Conservation (phyloP, 2,113 vertebrate genomes). For the Lepisosteus oculatus region DNA sequence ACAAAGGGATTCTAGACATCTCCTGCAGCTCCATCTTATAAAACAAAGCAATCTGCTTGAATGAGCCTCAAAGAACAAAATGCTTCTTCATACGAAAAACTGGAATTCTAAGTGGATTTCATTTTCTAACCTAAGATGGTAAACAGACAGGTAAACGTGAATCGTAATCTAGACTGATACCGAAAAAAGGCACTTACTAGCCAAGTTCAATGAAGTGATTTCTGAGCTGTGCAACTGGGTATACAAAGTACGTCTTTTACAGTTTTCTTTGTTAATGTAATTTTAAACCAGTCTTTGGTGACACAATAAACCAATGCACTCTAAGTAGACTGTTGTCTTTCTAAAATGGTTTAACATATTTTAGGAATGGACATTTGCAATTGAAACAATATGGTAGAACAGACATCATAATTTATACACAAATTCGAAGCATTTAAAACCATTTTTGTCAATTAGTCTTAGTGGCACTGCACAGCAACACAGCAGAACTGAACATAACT, state of each 20-base stretch:
- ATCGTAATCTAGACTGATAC: conserved; percentile 41
- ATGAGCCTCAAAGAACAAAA: neutral
- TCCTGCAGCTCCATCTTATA: neutral
- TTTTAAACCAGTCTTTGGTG: too few species aligned
- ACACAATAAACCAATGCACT: too few species aligned
- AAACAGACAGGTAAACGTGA: conserved; percentile 53
- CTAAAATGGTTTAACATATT: too few species aligned
- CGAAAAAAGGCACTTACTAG: conserved; percentile 32
- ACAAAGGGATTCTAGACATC: neutral
- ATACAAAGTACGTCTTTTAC: too few species aligned
- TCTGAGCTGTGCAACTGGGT: conserved; percentile 44
- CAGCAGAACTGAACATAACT: conserved; percentile 50
- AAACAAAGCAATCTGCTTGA: neutral
- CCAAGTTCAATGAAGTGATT: conserved; percentile 54
- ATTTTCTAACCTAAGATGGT: conserved; percentile 60
- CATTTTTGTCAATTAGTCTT: conserved; percentile 12
- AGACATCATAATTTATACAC: too few species aligned
- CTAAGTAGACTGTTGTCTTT: too few species aligned
- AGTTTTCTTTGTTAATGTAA: too few species aligned
- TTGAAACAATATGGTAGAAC: too few species aligned
- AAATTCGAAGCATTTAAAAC: too few species aligned
- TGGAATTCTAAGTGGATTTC: conserved; percentile 65
- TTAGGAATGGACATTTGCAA: too few species aligned
- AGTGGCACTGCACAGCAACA: conserved; percentile 60
- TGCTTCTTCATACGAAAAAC: conserved; percentile 22